Conservation (phyloP, 1,140 invertebrate genomes). For the Drosophila sechellia region DNA sequence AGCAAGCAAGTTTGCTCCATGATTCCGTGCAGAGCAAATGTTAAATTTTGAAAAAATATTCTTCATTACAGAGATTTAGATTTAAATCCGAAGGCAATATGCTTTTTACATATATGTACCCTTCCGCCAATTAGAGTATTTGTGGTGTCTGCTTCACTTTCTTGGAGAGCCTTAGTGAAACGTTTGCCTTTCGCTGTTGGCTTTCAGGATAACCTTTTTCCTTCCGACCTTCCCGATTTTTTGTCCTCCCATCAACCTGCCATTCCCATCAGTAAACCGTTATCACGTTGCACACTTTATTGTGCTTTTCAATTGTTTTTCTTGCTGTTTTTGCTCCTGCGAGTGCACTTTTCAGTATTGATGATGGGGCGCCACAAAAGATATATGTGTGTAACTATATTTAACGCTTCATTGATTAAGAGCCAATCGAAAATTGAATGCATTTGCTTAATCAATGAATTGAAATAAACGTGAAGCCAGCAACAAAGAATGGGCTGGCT, state of each 20-base stretch:
- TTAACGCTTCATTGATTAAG: slow-evolving; percentile 60
- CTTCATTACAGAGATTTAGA: too few relatives aligned
- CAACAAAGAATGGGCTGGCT: slow-evolving; percentile 16
- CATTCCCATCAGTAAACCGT: slow-evolving; percentile 23
- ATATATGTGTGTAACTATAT: slow-evolving; percentile 42
- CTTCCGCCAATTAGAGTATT: background rate
- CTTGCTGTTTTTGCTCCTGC: slow-evolving; percentile 22
- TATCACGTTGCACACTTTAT: slow-evolving; percentile 58
- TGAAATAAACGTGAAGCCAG: slow-evolving; percentile 24
- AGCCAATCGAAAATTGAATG: slow-evolving; percentile 45
- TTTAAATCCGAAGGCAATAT: too few relatives aligned
- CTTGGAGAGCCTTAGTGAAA: slow-evolving; percentile 29
- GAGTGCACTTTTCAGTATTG: slow-evolving; percentile 53
- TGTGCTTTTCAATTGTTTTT: slow-evolving; percentile 50
- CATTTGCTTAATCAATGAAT: slow-evolving; percentile 52
- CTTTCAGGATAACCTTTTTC: slow-evolving; percentile 33
- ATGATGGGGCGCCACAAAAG: slow-evolving; percentile 46
- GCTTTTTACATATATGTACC: too few relatives aligned
- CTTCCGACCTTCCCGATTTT: background rate
- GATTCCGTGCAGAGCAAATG: too few relatives aligned
- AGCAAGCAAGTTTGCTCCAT: too few relatives aligned
- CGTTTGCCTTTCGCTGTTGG: slow-evolving; percentile 47
- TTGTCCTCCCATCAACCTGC: background rate
- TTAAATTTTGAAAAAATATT: too few relatives aligned
- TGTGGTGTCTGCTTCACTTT: slow-evolving; percentile 9